Conservation (phyloP, 2,888 invertebrate species). For the Drosophila nigricruria region DNA sequence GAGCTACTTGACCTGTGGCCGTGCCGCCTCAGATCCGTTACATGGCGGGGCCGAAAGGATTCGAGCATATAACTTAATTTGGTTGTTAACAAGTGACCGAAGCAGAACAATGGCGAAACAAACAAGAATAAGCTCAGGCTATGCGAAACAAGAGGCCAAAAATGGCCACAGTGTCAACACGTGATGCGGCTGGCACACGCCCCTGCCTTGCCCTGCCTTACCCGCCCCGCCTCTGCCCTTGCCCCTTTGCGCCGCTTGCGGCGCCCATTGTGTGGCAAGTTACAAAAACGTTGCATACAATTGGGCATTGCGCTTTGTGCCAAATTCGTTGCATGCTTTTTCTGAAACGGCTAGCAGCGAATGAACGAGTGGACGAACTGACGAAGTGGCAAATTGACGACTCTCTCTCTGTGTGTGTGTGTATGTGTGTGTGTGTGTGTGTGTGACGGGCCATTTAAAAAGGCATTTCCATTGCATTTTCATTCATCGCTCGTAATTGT, state of each 20-base stretch:
- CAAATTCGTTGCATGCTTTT: constrained; percentile 34
- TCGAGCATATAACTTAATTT: constrained; percentile 68
- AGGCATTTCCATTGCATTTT: constrained; percentile 72
- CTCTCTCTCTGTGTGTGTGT: not conserved
- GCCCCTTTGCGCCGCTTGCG: too few species aligned
- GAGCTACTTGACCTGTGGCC: constrained; percentile 24
- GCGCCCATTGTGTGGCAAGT: constrained; percentile 26
- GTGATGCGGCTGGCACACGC: constrained; percentile 37
- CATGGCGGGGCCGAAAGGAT: constrained; percentile 23
- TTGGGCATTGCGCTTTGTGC: constrained; percentile 56
- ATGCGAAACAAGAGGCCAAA: constrained; percentile 28
- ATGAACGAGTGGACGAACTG: constrained; percentile 40
- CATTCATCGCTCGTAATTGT: constrained; percentile 78
- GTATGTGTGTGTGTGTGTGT: constrained; percentile 6
- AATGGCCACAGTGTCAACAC: constrained; percentile 53
- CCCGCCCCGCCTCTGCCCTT: not conserved
- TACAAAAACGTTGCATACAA: constrained; percentile 61
- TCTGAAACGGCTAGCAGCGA: constrained; percentile 2
- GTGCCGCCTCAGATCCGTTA: constrained; percentile 2
- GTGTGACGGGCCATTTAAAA: constrained; percentile 58
- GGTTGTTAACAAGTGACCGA: constrained; percentile 65
- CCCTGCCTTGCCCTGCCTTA: too few species aligned
- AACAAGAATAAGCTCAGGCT: constrained; percentile 14
- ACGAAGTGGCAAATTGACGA: constrained; percentile 52
- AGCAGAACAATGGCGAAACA: constrained; percentile 46